Conservation (phyloP, 2,888 invertebrate genomes). For the Strigamia crassipes region DNA sequence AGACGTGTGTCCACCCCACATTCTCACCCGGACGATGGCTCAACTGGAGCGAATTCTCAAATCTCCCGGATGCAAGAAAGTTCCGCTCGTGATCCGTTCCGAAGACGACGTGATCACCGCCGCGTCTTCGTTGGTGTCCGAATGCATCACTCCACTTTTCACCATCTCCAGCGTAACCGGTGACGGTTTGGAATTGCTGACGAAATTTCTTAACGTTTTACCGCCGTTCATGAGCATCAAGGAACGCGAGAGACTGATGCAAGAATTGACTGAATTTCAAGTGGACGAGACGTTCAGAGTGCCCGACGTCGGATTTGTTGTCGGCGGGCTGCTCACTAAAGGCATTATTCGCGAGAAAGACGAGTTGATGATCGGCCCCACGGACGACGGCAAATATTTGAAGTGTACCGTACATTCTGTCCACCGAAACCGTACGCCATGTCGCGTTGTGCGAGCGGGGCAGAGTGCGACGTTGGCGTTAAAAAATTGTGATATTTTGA, state of each 20-base stretch:
- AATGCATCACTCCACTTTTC: slow-evolving; percentile 76
- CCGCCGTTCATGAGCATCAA: slow-evolving; percentile 68
- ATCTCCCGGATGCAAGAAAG: slow-evolving; percentile 67
- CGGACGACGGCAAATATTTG: slow-evolving; percentile 67
- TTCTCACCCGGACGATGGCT: slow-evolving; percentile 56
- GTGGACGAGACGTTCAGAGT: slow-evolving; percentile 92
- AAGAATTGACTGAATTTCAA: slow-evolving; percentile 81
- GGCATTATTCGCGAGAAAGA: slow-evolving; percentile 84
- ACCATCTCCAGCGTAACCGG: slow-evolving; percentile 91
- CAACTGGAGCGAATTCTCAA: slow-evolving; percentile 68
- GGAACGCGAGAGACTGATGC: slow-evolving; percentile 73
- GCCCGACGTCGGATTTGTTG: slow-evolving; percentile 78
- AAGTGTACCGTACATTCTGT: slow-evolving; percentile 80
- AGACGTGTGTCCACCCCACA: slow-evolving; percentile 70
- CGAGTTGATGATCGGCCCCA: slow-evolving; percentile 67
- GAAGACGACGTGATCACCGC: slow-evolving; percentile 77
- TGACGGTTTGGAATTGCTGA: slow-evolving; percentile 77
- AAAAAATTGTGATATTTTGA: slow-evolving; percentile 62
- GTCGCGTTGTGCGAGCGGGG: slow-evolving; percentile 82
- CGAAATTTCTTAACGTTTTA: slow-evolving; percentile 83
- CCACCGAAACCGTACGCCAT: slow-evolving; percentile 89
- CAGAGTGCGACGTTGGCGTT: slow-evolving; percentile 86
- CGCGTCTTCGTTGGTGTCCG: slow-evolving; percentile 68
- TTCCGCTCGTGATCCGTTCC: slow-evolving; percentile 69
- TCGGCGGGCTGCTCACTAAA: slow-evolving; percentile 81